Percentiles rank a stretch among this genome's conserved stretches.
phyloP scores from a whole-genome alignment of 2,797 vertebrate genomes.

The Mormyrus hasselquistii region DNA sequence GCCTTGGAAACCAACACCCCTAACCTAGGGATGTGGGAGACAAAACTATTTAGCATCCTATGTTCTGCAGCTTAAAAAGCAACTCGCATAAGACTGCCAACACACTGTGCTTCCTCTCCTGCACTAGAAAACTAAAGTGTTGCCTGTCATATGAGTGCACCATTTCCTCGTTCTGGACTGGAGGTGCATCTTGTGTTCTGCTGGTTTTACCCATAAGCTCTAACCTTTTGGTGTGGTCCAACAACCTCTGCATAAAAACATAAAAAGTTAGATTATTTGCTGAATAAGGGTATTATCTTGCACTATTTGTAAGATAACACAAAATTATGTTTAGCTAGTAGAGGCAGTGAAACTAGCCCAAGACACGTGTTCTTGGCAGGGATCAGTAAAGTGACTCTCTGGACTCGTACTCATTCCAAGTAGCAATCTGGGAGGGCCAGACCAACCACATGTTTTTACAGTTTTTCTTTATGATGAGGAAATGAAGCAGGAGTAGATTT shows the following conservation, averaged over 20 bases:
- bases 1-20: not conserved
- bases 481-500: not conserved
- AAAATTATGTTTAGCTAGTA: not conserved
- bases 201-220: not conserved
- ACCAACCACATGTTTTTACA: not conserved
- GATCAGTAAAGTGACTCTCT: not conserved
- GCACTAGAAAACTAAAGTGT: not conserved
- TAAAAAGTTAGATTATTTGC: not conserved
- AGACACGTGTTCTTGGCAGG: not conserved
- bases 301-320: not conserved
- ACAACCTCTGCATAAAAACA: not conserved
- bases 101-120: not conserved
- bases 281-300: not conserved
- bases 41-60: not conserved
- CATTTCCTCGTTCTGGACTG: not conserved
- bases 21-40: not conserved
- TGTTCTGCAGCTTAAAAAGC: not conserved
- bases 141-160: not conserved
- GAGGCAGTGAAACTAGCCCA: not conserved
- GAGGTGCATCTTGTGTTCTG: not conserved
- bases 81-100: not conserved
- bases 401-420: too few species aligned
- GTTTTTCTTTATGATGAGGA: not conserved
- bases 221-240: not conserved
- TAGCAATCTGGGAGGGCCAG: not conserved